Evolutionary conservation across 1,140 invertebrate species (phyloP).

Genomic region (Hormaphis cornu): DNA sequence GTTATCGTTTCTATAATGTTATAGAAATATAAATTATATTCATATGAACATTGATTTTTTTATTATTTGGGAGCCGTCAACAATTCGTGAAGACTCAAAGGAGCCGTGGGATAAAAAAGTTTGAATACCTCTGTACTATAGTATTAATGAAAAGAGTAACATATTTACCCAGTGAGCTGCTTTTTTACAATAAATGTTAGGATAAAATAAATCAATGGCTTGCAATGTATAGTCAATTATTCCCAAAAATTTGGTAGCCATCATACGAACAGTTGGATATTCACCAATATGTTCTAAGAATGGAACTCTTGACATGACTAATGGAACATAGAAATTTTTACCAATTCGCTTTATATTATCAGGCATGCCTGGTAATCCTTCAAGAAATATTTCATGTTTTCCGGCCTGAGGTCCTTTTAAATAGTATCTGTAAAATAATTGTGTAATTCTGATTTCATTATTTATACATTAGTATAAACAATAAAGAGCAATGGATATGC

Average conservation of each 20-base stretch:
- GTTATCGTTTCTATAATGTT: no score
- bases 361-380: constrained; percentile 68
- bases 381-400: constrained; percentile 60
- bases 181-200: constrained; percentile 49
- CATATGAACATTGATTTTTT: no score
- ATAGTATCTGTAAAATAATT: constrained; percentile 53
- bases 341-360: constrained; percentile 65
- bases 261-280: constrained; percentile 53
- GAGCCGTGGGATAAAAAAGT: no score
- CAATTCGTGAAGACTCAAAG: no score
- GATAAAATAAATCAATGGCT: constrained; percentile 48
- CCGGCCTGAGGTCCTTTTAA: constrained; percentile 64
- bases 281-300: constrained; percentile 45
- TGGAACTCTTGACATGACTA: constrained; percentile 47
- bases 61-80: no score
- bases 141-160: constrained; percentile 8
- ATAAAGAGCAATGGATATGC: no score
- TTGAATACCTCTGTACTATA: no score
- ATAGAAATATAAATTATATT: no score
- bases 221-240: constrained; percentile 52
- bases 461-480: no score
- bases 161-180: constrained; percentile 48
- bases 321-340: constrained; percentile 55
- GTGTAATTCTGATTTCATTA: no score
- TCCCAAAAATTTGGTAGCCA: constrained; percentile 47